Conservation (phyloP, 2,888 invertebrate species). For the Tolmerus cingulatus region DNA sequence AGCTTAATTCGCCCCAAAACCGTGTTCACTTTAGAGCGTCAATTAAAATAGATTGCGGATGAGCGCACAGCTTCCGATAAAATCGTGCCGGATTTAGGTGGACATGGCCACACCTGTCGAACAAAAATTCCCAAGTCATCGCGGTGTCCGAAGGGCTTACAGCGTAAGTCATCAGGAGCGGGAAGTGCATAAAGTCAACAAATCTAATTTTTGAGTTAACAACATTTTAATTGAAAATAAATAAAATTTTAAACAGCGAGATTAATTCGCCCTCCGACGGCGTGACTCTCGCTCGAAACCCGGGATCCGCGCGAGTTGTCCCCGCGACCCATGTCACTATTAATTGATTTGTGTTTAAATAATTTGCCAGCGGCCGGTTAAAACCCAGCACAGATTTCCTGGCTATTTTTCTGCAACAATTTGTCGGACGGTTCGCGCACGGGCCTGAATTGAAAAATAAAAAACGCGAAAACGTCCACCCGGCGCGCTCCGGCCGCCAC, state of each 20-base stretch:
- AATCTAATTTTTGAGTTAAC: conserved; percentile 19
- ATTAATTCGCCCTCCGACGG: not conserved
- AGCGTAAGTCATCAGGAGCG: not conserved
- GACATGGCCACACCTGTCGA: not conserved
- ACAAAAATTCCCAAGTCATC: not conserved
- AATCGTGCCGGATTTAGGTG: not conserved
- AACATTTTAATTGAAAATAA: conserved; percentile 22
- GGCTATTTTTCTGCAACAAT: conserved; percentile 38
- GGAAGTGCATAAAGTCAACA: not conserved
- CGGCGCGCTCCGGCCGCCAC: not conserved
- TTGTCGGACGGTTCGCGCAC: not conserved
- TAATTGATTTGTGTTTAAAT: conserved; percentile 36
- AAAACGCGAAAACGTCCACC: not conserved
- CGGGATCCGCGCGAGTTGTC: not conserved
- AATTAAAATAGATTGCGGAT: not conserved
- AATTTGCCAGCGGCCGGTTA: conserved; percentile 29
- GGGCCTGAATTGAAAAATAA: not conserved
- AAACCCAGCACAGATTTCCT: conserved; percentile 27
- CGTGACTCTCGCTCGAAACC: not conserved
- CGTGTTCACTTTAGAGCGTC: not conserved
- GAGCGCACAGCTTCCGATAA: not conserved
- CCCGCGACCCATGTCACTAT: conserved; percentile 1
- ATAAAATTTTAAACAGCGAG: conserved; percentile 24
- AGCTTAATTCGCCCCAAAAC: not conserved
- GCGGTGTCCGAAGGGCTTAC: not conserved